Base-by-base conservation (phyloP, 2,113 vertebrate genomes). In the Rhizomys pruinosus region DNA sequence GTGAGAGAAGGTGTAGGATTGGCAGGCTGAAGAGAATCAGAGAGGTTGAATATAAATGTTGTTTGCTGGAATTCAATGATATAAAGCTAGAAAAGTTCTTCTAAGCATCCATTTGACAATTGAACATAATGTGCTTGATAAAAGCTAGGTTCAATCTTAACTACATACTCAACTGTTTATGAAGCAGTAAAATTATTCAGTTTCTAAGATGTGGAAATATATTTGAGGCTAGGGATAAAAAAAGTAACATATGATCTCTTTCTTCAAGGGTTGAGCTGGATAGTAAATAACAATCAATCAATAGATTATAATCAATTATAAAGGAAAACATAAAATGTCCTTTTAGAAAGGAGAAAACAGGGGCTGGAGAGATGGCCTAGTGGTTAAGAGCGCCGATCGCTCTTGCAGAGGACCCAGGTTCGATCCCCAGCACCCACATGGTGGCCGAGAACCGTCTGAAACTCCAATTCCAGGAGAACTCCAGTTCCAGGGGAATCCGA, bases 31-130 rank as follows among this genome's bases (percentile, higher is more conserved):
- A 61, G 34, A 84, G 16, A 80, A 64, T 19, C 11, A 27, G 39
- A n/a, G 34, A 79, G 0, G 0, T 13, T 19, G 20, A 39, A 22
- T 0, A n/a, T n/a, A n/a, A n/a, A n/a, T n/a, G n/a, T n/a, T n/a
- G n/a, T n/a, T n/a, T 76, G 76, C 72, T 20, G 39, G 22, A 3
- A 44, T 77, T 47, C 52, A 42, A 13, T 7, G 1, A 44, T 84
- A 13, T 73, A 39, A 69, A 91, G 37, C 73, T 25, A 27, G 3
- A 52, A 19, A 69, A 23, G 9, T 32, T 79, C 0, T 66, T 81
- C 11, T 52, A 52, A 86, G 34, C 27, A 32, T 42, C 9, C 32
- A 69, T 39, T 89, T 63, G 55, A 13, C 59, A 66, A 66, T 74
- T 80, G 37, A 61, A 37, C 23, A 85, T 27, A 55, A 76, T 86